These are phyloP conservation scores for Nesospiza acunhae DNA, from an alignment of 2,113 vertebrate genomes.

Conservation along the genomic window DNA sequence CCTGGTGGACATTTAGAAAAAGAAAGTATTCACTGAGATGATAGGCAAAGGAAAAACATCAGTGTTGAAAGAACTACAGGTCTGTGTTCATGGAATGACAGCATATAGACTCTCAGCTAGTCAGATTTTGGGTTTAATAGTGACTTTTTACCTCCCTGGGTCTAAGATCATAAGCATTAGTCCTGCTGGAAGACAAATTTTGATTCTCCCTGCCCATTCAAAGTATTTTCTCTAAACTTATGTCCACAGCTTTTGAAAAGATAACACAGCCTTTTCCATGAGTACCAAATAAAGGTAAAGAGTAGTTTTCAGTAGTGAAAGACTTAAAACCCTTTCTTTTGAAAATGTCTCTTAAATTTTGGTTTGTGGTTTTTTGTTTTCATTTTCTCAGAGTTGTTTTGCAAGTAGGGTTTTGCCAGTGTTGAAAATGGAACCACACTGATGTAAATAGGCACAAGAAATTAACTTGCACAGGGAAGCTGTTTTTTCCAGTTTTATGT, in stretches of 20 bases:
- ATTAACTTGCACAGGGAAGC: not conserved
- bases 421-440: not conserved
- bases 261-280: not conserved
- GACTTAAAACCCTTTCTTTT: not conserved
- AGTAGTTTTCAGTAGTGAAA: not conserved
- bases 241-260: not conserved
- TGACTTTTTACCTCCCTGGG: not conserved
- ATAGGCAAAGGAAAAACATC: not conserved
- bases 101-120: not conserved
- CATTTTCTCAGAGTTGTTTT: not conserved
- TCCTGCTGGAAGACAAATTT: not conserved
- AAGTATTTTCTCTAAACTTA: not conserved
- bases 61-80: not conserved
- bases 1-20: not conserved
- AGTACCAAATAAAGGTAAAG: not conserved
- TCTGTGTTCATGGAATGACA: not conserved
- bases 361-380: not conserved
- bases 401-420: not conserved
- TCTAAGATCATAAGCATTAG: not conserved
- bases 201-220: not conserved
- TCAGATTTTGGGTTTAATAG: not conserved
- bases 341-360: not conserved
- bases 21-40: not conserved
- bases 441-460: not conserved
- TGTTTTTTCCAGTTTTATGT: not conserved